These are phyloP conservation scores for Punctoribates punctum DNA, from an alignment of 2,888 invertebrate genomes.

Conservation along the genomic window DNA sequence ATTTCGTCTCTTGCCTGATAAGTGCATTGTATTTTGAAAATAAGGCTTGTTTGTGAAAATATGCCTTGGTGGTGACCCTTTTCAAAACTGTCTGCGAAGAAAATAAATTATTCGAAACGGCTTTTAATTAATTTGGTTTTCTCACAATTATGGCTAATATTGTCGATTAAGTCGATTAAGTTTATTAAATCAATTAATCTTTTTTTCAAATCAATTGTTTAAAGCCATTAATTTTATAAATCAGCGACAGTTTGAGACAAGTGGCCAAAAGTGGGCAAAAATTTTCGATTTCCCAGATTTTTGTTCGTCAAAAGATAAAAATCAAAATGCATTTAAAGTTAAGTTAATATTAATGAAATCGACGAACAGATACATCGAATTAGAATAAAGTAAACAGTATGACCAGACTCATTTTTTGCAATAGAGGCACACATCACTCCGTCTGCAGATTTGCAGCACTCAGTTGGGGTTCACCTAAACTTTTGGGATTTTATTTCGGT, in stretches of 20 bases:
- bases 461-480: slow-evolving; percentile 26
- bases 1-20: too few species aligned
- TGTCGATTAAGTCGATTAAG: background rate
- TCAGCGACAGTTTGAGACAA: too few species aligned
- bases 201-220: slow-evolving; percentile 4
- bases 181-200: slow-evolving; percentile 31
- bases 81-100: background rate
- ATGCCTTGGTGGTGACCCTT: too few species aligned
- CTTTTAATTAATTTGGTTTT: slow-evolving; percentile 26
- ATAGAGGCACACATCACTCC: background rate
- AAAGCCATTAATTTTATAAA: background rate
- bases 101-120: slow-evolving; percentile 17
- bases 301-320: too few species aligned
- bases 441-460: background rate
- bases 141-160: slow-evolving; percentile 17
- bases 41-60: too few species aligned
- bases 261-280: too few species aligned
- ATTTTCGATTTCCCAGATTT: too few species aligned
- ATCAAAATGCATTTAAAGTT: background rate
- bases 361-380: background rate
- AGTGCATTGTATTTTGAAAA: too few species aligned
- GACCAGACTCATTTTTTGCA: background rate
- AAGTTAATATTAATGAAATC: background rate
- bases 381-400: background rate
- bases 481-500: background rate